Conservation (phyloP, 2,888 invertebrate species). For the Tetheella fluctuosa region DNA sequence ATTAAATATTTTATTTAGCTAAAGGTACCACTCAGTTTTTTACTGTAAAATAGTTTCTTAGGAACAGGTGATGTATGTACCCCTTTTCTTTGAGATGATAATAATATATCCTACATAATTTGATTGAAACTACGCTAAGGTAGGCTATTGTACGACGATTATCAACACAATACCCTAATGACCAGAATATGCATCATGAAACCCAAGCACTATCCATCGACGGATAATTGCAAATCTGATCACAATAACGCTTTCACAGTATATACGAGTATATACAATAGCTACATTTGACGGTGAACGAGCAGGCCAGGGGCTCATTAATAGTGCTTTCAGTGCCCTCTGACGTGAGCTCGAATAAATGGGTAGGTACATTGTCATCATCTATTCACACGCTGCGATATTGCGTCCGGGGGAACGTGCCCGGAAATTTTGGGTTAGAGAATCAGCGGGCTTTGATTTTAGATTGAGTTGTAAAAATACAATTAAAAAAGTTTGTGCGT, state of each 20-base stretch:
- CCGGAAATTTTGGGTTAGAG: neutral
- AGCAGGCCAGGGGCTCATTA: constrained; percentile 19
- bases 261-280: constrained; percentile 29
- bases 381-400: neutral
- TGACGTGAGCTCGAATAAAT: constrained; percentile 27
- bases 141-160: neutral
- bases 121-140: no score
- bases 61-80: no score
- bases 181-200: neutral
- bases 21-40: no score
- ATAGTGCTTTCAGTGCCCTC: constrained; percentile 26
- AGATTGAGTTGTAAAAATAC: neutral
- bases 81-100: no score
- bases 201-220: neutral
- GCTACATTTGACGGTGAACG: constrained; percentile 31
- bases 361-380: neutral
- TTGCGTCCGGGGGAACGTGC: neutral
- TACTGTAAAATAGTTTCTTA: no score
- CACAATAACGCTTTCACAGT: neutral
- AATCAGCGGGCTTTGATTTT: neutral
- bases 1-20: no score
- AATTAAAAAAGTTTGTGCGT: no score
- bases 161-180: neutral
- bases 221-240: constrained; percentile 1
- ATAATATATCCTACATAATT: no score